Base-by-base conservation (phyloP, 1,140 invertebrate species). In the Aporrectodea caliginosa region DNA sequence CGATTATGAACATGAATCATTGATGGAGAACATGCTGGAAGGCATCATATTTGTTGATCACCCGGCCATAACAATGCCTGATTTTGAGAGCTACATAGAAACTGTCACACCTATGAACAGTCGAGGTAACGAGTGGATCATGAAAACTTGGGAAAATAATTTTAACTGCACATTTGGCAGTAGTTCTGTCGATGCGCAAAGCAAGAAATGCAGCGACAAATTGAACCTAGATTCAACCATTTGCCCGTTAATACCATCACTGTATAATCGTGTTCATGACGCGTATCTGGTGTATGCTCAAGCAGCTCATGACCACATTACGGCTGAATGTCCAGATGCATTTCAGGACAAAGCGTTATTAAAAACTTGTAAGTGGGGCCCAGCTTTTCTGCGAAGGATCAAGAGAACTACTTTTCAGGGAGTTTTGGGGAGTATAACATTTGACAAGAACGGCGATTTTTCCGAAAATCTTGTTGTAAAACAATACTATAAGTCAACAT, bases 401-500 rank as follows among this genome's bases (percentile, higher is more conserved):
- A 6, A 58, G 6, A 22, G 22, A 58, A 58, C 6, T 58, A 72
- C 70, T 6, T 72, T 72, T n/a, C n/a, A 72, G n/a, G 70, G 70
- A 2, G n/a, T 27, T 31, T 72, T 31, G 70, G 70, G 30, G 30
- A n/a, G n/a, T 12, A 72, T 72, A 72, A 31, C 6, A 31, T 72
- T 72, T 31, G 70, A 72, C 30, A 27, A 72, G 27, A 72, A 72
- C n/a, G 70, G 70, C 30, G 70, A 72, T n/a, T 12, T 72, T 2
- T 12, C 12, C 12, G 70, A 31, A 12, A n/a, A 72, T 27, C 2
- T 27, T n/a, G 70, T 72, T 2, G 30, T 72, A n/a, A 72, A n/a
- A 72, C 70, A 72, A 22, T 58, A 12, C 43, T 58, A 58, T 22
- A 58, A 6, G 43, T 22, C 43, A 58, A 12, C 43, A 58, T 12